Evolutionary conservation across 37 sponge, comb jelly and placozoan genomes (phyloP).

Genomic region (Ianthella basta): DNA sequence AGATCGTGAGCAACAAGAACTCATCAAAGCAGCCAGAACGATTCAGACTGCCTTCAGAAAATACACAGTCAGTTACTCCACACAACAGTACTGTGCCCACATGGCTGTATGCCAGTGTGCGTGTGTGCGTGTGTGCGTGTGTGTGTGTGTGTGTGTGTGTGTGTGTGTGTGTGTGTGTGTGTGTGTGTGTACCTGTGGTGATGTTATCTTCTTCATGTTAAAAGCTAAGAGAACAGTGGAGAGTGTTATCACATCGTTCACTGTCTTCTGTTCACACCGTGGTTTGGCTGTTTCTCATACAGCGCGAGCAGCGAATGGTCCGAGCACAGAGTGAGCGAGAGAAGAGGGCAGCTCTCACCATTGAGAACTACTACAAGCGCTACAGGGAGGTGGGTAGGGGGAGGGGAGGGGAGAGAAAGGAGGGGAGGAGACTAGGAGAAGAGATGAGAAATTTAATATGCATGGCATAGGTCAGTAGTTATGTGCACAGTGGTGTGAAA

Average conservation of each 20-base stretch:
- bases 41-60: conserved; percentile 28
- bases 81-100: too few relatives aligned
- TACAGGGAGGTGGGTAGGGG: not conserved
- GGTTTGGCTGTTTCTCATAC: too few relatives aligned
- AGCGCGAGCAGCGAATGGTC: too few relatives aligned
- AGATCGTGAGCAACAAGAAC: conserved; percentile 8
- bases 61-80: not conserved
- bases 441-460: not conserved
- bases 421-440: not conserved
- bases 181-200: too few relatives aligned
- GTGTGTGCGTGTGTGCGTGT: too few relatives aligned
- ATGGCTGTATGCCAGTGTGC: too few relatives aligned
- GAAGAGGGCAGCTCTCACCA: conserved; percentile 13
- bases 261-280: too few relatives aligned
- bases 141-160: too few relatives aligned
- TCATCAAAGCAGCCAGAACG: conserved; percentile 13
- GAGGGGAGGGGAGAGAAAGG: not conserved
- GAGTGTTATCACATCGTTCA: too few relatives aligned
- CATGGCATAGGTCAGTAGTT: not conserved
- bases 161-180: too few relatives aligned
- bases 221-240: too few relatives aligned
- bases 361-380: not conserved
- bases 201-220: too few relatives aligned
- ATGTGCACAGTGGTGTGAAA: not conserved
- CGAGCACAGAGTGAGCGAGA: not conserved